A percentile compares a stretch with the other conserved stretches of the same genome.
Conservation (phyloP, 64 coral and sea anemone species). For the Stylophora pistillata region DNA sequence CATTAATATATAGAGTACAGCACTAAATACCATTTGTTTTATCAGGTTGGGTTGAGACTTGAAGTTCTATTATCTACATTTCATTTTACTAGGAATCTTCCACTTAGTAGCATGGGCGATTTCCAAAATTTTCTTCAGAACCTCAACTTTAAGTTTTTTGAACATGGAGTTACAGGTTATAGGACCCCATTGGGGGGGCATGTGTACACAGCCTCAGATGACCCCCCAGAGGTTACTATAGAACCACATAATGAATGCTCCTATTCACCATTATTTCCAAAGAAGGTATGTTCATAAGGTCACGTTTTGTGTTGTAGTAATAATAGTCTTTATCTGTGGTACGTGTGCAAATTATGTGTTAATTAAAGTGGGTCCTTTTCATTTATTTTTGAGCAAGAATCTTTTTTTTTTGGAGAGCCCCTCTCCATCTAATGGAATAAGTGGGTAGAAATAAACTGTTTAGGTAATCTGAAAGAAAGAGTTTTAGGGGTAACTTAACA, state of each 20-base stretch:
- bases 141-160: constrained; percentile 16
- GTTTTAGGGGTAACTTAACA: too few species aligned
- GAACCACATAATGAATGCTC: constrained; percentile 65
- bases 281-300: constrained; percentile 10
- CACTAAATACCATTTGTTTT: neutral
- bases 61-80: neutral
- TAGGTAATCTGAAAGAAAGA: too few species aligned
- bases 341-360: too few species aligned
- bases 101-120: neutral
- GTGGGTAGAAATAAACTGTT: too few species aligned
- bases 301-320: too few species aligned
- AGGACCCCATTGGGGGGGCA: neutral
- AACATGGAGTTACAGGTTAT: constrained; percentile 33
- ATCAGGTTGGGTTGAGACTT: neutral
- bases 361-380: too few species aligned
- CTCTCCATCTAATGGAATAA: too few species aligned
- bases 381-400: too few species aligned
- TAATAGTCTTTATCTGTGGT: too few species aligned
- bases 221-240: constrained; percentile 36
- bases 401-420: too few species aligned
- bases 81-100: constrained; percentile 6
- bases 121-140: neutral
- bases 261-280: constrained; percentile 42
- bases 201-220: constrained; percentile 33
- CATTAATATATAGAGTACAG: neutral